Evolutionary conservation across 37 sponge, comb jelly and placozoan species (phyloP).

Genomic region (Spongilla lacustris): DNA sequence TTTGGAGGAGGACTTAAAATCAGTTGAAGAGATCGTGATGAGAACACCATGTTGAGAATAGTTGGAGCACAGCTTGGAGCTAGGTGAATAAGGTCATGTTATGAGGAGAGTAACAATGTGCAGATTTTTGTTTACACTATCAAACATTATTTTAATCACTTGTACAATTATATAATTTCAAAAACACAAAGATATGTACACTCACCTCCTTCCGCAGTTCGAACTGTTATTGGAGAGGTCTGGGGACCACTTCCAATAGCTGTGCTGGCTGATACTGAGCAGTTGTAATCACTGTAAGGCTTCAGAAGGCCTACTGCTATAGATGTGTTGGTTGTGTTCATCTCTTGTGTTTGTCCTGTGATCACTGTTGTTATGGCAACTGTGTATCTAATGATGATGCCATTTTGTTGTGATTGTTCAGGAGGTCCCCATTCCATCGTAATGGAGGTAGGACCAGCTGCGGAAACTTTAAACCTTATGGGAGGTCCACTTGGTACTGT

Average conservation of each 20-base stretch:
- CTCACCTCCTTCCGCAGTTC: conserved; percentile 26
- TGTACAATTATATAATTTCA: too few relatives aligned
- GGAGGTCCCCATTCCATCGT: conserved; percentile 39
- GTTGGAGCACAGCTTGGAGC: too few relatives aligned
- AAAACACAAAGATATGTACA: too few relatives aligned
- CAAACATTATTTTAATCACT: too few relatives aligned
- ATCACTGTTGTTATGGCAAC: conserved; percentile 2
- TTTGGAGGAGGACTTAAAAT: too few relatives aligned
- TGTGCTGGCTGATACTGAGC: conserved; percentile 22
- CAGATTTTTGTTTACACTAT: too few relatives aligned
- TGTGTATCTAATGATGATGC: conserved; percentile 28
- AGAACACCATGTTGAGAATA: too few relatives aligned
- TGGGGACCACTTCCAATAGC: conserved; percentile 14
- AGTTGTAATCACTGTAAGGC: conserved; percentile 11
- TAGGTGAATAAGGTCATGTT: neutral
- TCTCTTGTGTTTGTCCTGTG: neutral
- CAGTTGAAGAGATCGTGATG: too few relatives aligned
- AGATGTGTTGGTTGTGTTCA: conserved; percentile 3
- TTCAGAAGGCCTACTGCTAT: conserved; percentile 2
- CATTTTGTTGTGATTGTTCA: conserved; percentile 8
- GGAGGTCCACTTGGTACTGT: conserved; percentile 50
- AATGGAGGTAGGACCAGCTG: neutral
- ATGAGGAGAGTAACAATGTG: neutral
- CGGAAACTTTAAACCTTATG: neutral
- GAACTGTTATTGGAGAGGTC: neutral